Percentiles rank a stretch among this genome's conserved stretches.
Conservation (phyloP, 1,140 invertebrate species). For the Gryllus bimaculatus region DNA sequence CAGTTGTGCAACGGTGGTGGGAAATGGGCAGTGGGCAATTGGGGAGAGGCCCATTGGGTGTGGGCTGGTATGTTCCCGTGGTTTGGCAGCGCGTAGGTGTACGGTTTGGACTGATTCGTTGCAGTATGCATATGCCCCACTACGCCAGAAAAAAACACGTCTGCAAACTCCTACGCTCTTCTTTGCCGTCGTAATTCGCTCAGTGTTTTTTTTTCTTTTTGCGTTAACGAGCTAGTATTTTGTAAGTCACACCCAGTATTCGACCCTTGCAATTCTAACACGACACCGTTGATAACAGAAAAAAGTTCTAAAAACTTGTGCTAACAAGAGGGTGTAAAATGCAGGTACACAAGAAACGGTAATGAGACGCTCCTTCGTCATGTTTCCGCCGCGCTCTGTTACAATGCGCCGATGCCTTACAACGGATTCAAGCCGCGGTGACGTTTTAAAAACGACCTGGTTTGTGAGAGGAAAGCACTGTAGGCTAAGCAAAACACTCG, state of each 20-base stretch:
- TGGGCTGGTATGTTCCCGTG: neutral
- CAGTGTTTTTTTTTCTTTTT: neutral
- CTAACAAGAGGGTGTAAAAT: neutral
- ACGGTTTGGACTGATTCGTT: neutral
- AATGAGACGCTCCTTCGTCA: neutral
- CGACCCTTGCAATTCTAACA: neutral
- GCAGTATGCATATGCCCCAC: neutral
- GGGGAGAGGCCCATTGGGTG: neutral
- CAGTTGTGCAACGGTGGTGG: neutral
- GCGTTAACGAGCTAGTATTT: neutral
- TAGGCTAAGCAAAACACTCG: neutral
- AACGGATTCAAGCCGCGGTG: neutral
- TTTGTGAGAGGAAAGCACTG: neutral
- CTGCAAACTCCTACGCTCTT: neutral
- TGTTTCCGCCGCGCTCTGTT: neutral
- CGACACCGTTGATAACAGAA: neutral
- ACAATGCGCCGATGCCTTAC: too few relatives aligned
- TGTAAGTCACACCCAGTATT: neutral
- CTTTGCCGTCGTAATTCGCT: neutral
- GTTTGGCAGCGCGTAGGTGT: neutral
- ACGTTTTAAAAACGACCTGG: neutral
- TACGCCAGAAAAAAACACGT: neutral
- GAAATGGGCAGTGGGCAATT: neutral
- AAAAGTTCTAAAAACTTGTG: neutral
- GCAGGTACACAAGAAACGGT: neutral